Evolutionary conservation across 2,113 vertebrate genomes (phyloP), one percentile per base, ranked within the genome.

Genomic region (Xenus cinereus): DNA sequence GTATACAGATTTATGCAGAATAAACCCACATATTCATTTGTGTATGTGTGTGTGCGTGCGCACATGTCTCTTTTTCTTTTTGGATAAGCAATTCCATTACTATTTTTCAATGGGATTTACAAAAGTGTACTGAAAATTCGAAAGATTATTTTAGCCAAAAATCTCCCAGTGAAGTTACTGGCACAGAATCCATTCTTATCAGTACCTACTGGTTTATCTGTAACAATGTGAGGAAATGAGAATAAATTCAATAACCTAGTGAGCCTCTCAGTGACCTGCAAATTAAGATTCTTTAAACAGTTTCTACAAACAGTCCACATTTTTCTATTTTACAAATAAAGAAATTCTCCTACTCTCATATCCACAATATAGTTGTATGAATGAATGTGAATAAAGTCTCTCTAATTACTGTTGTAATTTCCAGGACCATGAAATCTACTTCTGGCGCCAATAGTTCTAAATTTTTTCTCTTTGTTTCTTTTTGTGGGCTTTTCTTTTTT

Each of bases 31-130:
- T 50, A 87, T 73, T 62, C 39, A 14, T 75, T 1, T 60, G 17
- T 59, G 8, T 48, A 4, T 51, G 7, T 27, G 4, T 27, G 28
- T 13, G 8, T 4, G 10, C 2, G 8, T 8, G 24, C 4, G 10
- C 9, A 10, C 4, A 2, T 5, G 1, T 14, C 23, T 37, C 14
- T 9, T 77, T 82, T 54, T 2, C 39, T 79, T 79, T 30, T 39
- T n/a, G 2, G 10, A 33, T 50, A n/a, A 81, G 6, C 0, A 43
- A 57, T 32, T 60, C 2, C 2, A 24, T 32, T 32, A 66, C 20
- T 48, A 88, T 32, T 86, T 93, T 73, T 50, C 50, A 30, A 22
- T 24, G 4, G 6, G 12, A 71, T 66, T 76, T 27, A 23, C 14
- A 75, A 46, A 78, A 56, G 7, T 39, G 2, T 24, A 28, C 19